phyloP scores from a whole-genome alignment of 2,797 vertebrate species.

The Microcaecilia unicolor region DNA sequence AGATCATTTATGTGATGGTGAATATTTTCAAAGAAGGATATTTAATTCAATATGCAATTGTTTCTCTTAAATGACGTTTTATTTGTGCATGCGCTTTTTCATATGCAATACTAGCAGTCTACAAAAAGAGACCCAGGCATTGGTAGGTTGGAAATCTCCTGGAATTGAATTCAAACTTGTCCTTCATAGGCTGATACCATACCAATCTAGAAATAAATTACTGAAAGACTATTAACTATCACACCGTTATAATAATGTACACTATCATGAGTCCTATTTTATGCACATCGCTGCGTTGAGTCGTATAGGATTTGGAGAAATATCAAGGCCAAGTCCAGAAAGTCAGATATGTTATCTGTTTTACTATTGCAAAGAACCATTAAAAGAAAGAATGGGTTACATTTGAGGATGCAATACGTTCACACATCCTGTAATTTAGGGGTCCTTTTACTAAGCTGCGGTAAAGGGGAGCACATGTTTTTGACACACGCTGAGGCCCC shows the following conservation, averaged over 20 bases:
- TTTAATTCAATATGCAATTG: not conserved
- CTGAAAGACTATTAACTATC: slow-evolving; percentile 15
- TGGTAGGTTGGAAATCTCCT: too few relatives aligned
- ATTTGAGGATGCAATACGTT: slow-evolving; percentile 23
- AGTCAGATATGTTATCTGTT: slow-evolving; percentile 20
- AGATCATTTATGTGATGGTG: not conserved
- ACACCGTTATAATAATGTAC: too few relatives aligned
- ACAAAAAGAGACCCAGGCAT: too few relatives aligned
- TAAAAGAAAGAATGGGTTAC: slow-evolving; percentile 30
- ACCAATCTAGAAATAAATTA: slow-evolving; percentile 16
- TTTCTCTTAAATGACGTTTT: slow-evolving; percentile 5
- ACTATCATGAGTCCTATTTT: too few relatives aligned
- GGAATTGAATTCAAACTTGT: too few relatives aligned
- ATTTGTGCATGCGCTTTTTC: slow-evolving; percentile 12
- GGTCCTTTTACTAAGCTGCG: too few relatives aligned
- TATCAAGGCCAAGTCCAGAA: slow-evolving; percentile 3
- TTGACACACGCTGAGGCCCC: too few relatives aligned
- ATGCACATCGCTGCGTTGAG: too few relatives aligned
- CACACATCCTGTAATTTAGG: not conserved
- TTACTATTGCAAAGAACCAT: slow-evolving; percentile 30
- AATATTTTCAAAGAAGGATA: not conserved
- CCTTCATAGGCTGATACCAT: too few relatives aligned
- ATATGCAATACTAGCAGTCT: too few relatives aligned
- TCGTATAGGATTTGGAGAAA: too few relatives aligned
- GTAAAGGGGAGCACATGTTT: too few relatives aligned